These are phyloP conservation scores for Apamea monoglypha DNA, from an alignment of 2,888 invertebrate species.

Conservation along the genomic window DNA sequence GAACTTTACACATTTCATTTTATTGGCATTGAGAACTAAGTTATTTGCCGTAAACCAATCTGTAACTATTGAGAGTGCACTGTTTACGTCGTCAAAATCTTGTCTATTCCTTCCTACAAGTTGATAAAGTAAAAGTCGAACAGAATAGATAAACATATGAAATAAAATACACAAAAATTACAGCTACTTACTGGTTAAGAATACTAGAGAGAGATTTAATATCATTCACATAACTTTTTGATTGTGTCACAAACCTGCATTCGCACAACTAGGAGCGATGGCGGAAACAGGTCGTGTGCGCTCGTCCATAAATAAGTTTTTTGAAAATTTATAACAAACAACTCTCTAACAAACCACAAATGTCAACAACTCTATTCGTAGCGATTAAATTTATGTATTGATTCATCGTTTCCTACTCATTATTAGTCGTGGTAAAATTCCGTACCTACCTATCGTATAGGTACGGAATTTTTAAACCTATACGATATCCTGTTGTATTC, in stretches of 20 bases:
- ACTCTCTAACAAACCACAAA: background rate
- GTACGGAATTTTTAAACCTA: background rate
- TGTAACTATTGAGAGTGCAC: too few species aligned
- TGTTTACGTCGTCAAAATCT: too few species aligned
- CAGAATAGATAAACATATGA: background rate
- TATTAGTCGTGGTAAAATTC: constrained; percentile 20
- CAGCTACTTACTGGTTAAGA: background rate
- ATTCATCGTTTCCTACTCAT: background rate
- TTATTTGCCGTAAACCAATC: too few species aligned
- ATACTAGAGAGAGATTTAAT: background rate
- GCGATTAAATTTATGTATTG: constrained; percentile 19
- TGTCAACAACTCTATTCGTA: background rate
- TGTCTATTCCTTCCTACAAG: too few species aligned
- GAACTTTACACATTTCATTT: too few species aligned
- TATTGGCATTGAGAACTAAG: too few species aligned
- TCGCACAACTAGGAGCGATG: too few species aligned
- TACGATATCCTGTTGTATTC: constrained; percentile 4
- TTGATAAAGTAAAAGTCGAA: background rate
- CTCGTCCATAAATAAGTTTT: background rate
- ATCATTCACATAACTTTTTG: background rate
- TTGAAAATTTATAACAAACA: background rate
- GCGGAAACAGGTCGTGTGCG: background rate
- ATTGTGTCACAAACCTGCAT: background rate
- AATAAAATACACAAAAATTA: background rate
- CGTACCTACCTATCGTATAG: background rate